These are phyloP conservation scores for Odontocolon sp. DNA, from an alignment of 2,888 invertebrate genomes.

Conservation along the genomic window DNA sequence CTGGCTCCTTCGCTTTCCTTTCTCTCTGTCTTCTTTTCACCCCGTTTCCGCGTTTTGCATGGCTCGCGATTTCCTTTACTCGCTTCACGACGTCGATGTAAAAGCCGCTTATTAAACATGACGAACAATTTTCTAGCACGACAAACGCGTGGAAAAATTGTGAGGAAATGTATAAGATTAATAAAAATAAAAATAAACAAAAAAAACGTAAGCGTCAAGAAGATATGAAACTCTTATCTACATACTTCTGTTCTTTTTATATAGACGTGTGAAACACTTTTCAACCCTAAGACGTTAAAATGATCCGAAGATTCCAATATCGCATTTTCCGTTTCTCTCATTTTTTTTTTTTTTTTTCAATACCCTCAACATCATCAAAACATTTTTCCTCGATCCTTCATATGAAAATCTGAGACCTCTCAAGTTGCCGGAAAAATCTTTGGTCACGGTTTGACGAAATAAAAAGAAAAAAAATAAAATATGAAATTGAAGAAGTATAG, in stretches of 20 bases:
- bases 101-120: constrained; percentile 1
- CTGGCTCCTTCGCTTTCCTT: constrained; percentile 22
- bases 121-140: background rate
- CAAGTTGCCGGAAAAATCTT: no score
- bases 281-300: no score
- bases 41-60: background rate
- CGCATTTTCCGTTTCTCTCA: no score
- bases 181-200: background rate
- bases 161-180: no score
- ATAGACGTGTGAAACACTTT: no score
- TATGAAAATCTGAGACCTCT: background rate
- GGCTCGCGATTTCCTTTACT: background rate
- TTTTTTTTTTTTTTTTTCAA: no score
- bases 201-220: background rate
- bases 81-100: background rate
- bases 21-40: constrained; percentile 45
- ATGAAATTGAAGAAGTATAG: no score
- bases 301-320: no score
- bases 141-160: no score
- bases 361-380: no score
- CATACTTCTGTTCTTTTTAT: background rate
- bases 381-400: no score
- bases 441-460: background rate
- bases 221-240: background rate
- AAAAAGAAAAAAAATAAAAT: constrained; percentile 21